Conservation (phyloP, 1,140 invertebrate genomes). For the Heliothis subflexa region DNA sequence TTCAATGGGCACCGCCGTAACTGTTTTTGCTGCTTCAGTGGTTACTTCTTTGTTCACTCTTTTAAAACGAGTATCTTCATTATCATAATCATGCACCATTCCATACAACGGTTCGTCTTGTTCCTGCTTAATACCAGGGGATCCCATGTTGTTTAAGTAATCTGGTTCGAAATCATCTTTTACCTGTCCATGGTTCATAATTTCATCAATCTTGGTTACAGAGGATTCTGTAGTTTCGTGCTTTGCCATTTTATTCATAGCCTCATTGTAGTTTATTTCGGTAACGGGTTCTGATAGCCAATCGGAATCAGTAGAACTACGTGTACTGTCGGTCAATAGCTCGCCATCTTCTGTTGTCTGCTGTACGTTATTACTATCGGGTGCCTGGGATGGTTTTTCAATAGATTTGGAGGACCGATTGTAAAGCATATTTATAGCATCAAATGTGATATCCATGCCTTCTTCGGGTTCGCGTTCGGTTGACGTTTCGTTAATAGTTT, state of each 20-base stretch:
- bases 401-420: conserved; percentile 76
- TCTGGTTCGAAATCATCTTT: conserved; percentile 81
- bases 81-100: conserved; percentile 77
- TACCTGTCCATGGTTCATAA: conserved; percentile 63
- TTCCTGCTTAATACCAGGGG: conserved; percentile 66
- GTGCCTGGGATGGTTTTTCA: conserved; percentile 48
- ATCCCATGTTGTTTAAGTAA: conserved; percentile 74
- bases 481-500: conserved; percentile 53
- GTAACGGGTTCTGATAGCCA: conserved; percentile 74
- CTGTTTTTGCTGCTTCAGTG: conserved; percentile 61
- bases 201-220: conserved; percentile 67
- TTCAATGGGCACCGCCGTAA: conserved; percentile 56
- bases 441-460: conserved; percentile 68
- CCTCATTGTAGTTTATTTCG: conserved; percentile 71
- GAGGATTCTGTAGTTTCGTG: conserved; percentile 63
- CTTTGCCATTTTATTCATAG: conserved; percentile 66
- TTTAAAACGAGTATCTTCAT: conserved; percentile 71
- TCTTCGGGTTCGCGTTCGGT: conserved; percentile 59
- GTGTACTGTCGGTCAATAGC: conserved; percentile 51
- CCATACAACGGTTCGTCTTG: conserved; percentile 70
- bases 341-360: conserved; percentile 48
- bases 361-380: conserved; percentile 42
- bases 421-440: conserved; percentile 68
- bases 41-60: conserved; percentile 77
- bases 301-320: conserved; percentile 69